Conservation (phyloP, 2,888 invertebrate species). For the Leptinotarsa juncta region DNA sequence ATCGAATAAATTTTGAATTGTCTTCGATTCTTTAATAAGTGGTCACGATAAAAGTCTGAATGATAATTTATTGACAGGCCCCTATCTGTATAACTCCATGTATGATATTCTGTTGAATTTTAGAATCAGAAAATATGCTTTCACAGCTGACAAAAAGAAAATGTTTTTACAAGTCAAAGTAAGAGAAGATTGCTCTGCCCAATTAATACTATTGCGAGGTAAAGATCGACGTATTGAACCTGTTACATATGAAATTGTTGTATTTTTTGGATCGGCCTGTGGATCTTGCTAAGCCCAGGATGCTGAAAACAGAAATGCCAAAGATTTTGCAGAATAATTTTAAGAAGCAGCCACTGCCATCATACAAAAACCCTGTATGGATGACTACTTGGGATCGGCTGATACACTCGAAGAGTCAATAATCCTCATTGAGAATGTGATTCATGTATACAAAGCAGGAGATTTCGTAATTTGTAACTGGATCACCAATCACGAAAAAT, state of each 20-base stretch:
- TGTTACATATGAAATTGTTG: neutral
- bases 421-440: neutral
- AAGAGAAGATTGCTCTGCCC: neutral
- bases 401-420: neutral
- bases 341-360: no score
- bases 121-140: neutral
- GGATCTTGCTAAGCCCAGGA: no score
- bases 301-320: no score
- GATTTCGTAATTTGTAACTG: no score
- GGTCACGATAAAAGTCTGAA: neutral
- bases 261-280: neutral
- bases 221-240: constrained; percentile 3
- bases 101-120: no score
- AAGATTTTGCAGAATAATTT: no score
- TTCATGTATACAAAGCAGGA: neutral
- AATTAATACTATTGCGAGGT: neutral
- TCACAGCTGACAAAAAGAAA: neutral
- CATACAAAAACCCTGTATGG: neutral
- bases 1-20: constrained; percentile 9
- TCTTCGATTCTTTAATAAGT: neutral
- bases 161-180: neutral
- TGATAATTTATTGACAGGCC: neutral
- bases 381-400: constrained; percentile 12
- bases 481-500: no score
- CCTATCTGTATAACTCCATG: no score